Conservation (phyloP, 1,140 invertebrate species). For the Trichonephila clavipes region DNA sequence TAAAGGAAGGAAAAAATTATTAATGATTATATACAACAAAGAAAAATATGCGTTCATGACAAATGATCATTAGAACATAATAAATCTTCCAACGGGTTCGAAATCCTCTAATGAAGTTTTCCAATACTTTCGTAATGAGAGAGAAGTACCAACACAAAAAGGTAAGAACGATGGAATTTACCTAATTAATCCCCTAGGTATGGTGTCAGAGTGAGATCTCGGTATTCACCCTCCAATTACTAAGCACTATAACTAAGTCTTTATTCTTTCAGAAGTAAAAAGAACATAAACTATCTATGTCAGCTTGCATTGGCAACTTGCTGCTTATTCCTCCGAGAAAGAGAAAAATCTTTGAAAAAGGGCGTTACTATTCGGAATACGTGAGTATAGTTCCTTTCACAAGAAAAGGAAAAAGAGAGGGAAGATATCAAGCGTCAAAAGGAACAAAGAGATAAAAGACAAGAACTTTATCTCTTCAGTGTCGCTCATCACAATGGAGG, state of each 20-base stretch:
- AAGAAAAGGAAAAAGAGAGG: background rate
- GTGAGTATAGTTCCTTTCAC: background rate
- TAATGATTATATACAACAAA: too few species aligned
- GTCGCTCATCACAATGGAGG: slow-evolving; percentile 23
- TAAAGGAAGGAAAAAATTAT: too few species aligned
- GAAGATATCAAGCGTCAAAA: slow-evolving; percentile 42
- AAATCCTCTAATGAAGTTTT: too few species aligned
- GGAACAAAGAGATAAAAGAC: slow-evolving; percentile 52
- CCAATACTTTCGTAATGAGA: too few species aligned
- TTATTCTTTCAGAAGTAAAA: background rate
- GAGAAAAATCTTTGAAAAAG: background rate
- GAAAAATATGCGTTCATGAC: too few species aligned
- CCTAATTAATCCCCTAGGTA: background rate
- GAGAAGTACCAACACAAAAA: background rate
- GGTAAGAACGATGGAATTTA: background rate
- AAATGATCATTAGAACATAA: too few species aligned
- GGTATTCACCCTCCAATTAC: background rate
- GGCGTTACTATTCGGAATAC: background rate
- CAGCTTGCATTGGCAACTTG: slow-evolving; percentile 19
- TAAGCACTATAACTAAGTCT: background rate
- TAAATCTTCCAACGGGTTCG: too few species aligned
- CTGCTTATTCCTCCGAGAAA: background rate
- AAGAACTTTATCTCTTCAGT: slow-evolving; percentile 59
- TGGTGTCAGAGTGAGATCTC: background rate
- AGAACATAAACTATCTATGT: background rate